Conservation (phyloP, 2,888 invertebrate genomes). For the Drosophila infuscata region DNA sequence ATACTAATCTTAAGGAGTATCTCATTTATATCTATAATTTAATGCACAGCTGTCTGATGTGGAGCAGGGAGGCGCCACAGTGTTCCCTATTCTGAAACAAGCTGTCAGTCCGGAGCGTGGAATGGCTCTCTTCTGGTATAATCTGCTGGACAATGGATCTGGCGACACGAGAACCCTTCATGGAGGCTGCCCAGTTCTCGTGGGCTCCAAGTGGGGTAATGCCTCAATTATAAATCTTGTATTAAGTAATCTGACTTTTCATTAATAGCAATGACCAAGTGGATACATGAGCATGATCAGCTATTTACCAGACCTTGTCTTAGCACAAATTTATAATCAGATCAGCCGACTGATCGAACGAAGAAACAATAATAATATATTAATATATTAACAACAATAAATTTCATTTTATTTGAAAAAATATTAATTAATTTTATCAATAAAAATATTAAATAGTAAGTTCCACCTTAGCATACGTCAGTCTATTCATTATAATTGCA, state of each 20-base stretch:
- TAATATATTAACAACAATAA: too few relatives aligned
- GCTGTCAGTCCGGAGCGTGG: constrained; percentile 94
- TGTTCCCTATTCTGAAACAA: constrained; percentile 94
- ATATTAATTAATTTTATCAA: too few relatives aligned
- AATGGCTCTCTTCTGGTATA: constrained; percentile 84
- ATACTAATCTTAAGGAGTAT: background rate
- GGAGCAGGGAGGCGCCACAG: constrained; percentile 97
- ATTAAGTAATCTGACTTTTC: background rate
- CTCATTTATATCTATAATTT: too few relatives aligned
- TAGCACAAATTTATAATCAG: too few relatives aligned
- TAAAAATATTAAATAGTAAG: background rate
- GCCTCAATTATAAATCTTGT: background rate
- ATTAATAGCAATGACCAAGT: constrained; percentile 48
- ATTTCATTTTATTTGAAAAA: too few relatives aligned
- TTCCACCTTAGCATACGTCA: background rate
- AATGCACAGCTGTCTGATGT: constrained; percentile 94
- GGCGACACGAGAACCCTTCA: constrained; percentile 65
- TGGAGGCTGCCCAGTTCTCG: constrained; percentile 80
- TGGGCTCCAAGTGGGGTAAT: constrained; percentile 82
- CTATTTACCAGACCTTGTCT: constrained; percentile 86
- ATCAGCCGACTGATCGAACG: too few relatives aligned
- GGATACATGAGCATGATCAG: constrained; percentile 92
- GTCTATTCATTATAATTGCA: background rate
- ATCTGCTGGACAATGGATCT: constrained; percentile 64
- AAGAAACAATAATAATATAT: too few relatives aligned